Evolutionary conservation across 2,113 vertebrate genomes (phyloP).

Genomic region (Ochotona princeps): DNA sequence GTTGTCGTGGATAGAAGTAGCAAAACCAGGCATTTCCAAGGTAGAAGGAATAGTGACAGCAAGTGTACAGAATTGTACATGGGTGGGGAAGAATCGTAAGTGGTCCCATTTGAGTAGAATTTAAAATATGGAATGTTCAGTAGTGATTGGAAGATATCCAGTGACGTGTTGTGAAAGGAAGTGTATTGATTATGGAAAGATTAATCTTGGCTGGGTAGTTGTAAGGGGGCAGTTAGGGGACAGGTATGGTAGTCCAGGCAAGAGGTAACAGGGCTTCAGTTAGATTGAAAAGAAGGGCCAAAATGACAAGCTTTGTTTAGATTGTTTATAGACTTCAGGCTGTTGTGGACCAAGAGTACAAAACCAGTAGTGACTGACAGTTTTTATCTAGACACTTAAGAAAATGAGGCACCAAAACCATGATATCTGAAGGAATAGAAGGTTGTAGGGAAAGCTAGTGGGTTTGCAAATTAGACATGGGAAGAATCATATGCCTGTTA

Average conservation of each 20-base stretch:
- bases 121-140: neutral
- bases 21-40: neutral
- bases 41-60: neutral
- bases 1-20: neutral
- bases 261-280: neutral
- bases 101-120: neutral
- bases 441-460: neutral
- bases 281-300: neutral
- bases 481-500: neutral
- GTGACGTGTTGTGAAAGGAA: neutral
- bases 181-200: neutral
- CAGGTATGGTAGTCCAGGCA: neutral
- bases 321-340: neutral
- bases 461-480: neutral
- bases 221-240: neutral
- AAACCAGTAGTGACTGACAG: neutral
- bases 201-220: neutral
- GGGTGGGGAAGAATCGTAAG: neutral
- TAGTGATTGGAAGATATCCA: neutral
- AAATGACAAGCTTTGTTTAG: neutral
- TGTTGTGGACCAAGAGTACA: neutral
- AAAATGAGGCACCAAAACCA: neutral
- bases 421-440: neutral
- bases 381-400: neutral
- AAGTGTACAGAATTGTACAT: neutral